phyloP scores from a whole-genome alignment of 2,797 vertebrate genomes.

The Rhynchotus rufescens region DNA sequence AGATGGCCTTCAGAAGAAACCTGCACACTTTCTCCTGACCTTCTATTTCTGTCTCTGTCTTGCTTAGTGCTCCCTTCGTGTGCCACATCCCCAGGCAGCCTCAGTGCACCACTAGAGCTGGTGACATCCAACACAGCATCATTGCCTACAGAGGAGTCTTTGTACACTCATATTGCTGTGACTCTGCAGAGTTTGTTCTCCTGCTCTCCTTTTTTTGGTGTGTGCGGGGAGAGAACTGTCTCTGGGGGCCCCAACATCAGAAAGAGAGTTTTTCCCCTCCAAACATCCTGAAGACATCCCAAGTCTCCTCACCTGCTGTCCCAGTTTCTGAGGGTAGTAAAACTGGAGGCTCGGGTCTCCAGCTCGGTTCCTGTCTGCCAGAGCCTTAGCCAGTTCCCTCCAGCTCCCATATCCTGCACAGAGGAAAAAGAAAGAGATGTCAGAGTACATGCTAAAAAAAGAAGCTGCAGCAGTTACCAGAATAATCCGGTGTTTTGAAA shows the following conservation, averaged over 20 bases:
- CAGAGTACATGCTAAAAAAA: background rate
- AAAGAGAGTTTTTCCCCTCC: background rate
- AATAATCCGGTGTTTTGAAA: background rate
- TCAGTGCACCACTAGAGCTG: fast-evolving
- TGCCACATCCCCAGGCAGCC: background rate
- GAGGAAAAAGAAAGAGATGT: slow-evolving; percentile 9
- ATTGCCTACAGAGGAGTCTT: background rate
- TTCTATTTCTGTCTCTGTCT: background rate
- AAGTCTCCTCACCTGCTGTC: slow-evolving; percentile 61
- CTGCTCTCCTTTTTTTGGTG: background rate
- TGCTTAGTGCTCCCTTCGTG: background rate
- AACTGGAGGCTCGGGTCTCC: slow-evolving; percentile 62
- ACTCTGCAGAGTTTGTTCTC: background rate
- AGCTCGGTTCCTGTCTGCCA: slow-evolving; percentile 58
- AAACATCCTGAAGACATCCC: background rate
- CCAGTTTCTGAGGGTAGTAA: slow-evolving; percentile 22
- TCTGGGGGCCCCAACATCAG: background rate
- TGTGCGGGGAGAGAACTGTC: background rate
- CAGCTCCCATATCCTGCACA: slow-evolving; percentile 77
- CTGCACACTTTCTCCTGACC: background rate
- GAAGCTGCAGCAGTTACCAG: background rate
- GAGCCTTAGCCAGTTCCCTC: slow-evolving; percentile 81
- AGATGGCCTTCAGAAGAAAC: background rate
- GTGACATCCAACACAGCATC: background rate
- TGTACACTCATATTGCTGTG: background rate